These are phyloP conservation scores for Drosophila paranaensis DNA, from an alignment of 2,888 invertebrate species.

Conservation along the genomic window DNA sequence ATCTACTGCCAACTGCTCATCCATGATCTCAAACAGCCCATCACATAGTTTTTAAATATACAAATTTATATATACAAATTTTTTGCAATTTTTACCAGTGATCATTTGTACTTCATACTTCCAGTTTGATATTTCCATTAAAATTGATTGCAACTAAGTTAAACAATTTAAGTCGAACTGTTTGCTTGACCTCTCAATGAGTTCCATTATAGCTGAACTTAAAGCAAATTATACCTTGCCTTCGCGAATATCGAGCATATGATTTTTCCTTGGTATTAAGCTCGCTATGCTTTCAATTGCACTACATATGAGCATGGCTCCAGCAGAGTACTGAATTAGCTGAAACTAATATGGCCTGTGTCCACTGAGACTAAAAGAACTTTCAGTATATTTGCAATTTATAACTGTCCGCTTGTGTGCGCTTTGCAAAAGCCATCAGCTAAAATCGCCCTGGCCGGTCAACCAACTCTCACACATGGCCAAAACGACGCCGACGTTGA, in stretches of 20 bases:
- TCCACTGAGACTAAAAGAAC: conserved; percentile 27
- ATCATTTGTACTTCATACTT: no score
- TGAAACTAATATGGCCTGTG: conserved; percentile 15
- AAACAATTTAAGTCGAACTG: no score
- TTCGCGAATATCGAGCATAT: no score
- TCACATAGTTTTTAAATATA: no score
- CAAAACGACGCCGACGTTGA: conserved; percentile 58
- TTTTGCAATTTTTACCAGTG: no score
- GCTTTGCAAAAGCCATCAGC: conserved; percentile 48
- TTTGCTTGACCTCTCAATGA: no score
- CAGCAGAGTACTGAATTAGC: not conserved
- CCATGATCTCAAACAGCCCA: no score
- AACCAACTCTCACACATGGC: conserved; percentile 65
- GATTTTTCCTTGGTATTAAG: no score
- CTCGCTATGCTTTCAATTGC: not conserved
- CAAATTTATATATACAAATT: no score
- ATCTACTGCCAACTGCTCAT: no score
- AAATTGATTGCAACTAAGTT: no score
- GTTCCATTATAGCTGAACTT: not conserved
- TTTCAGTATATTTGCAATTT: conserved; percentile 44
- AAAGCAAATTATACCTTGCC: not conserved
- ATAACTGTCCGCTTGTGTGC: conserved; percentile 35
- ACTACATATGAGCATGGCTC: not conserved
- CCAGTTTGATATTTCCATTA: no score
- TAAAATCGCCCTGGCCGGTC: conserved; percentile 62